Conservation (phyloP, 1,140 invertebrate genomes). For the Diorhabda elongata region DNA sequence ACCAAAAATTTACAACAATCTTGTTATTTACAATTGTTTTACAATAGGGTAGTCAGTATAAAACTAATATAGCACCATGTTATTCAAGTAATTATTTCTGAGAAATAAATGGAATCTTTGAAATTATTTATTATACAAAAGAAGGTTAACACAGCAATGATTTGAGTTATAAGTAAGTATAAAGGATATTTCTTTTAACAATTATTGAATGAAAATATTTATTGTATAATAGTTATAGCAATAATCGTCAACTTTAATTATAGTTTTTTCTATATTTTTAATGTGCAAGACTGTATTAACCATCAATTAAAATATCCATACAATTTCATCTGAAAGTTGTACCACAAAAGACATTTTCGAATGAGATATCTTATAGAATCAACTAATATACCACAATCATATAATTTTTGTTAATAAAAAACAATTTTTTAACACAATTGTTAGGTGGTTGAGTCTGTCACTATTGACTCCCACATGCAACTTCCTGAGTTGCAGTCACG, state of each 20-base stretch:
- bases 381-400: too few species aligned
- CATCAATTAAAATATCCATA: too few species aligned
- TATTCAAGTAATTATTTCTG: conserved; percentile 10
- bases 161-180: background rate
- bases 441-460: too few species aligned
- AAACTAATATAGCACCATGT: conserved; percentile 32
- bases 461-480: too few species aligned
- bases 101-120: background rate
- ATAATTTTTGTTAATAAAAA: too few species aligned
- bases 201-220: background rate
- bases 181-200: background rate
- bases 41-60: conserved; percentile 16
- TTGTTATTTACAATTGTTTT: conserved; percentile 30
- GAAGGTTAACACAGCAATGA: background rate
- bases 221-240: background rate
- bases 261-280: background rate
- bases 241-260: background rate
- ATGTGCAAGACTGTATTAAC: too few species aligned
- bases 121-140: background rate
- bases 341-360: too few species aligned
- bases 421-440: too few species aligned
- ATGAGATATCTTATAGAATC: too few species aligned
- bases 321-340: too few species aligned
- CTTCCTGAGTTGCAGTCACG: too few species aligned
- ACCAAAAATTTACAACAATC: conserved; percentile 25